Evolutionary conservation across 2,888 invertebrate genomes (phyloP).

Genomic region (Pseudanteris insignis): DNA sequence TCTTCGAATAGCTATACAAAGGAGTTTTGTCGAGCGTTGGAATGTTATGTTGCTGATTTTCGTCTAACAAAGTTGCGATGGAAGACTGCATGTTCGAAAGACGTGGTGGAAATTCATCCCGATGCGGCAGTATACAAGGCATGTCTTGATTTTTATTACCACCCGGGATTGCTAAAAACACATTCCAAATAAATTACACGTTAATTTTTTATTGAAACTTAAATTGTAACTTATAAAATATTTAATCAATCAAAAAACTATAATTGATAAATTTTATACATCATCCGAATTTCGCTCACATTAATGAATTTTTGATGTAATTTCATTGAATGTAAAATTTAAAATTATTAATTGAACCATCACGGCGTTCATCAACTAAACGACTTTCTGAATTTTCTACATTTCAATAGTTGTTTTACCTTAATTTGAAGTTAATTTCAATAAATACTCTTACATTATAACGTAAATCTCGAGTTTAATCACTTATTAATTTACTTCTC

Average conservation of each 20-base stretch:
- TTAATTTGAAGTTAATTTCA: constrained; percentile 52
- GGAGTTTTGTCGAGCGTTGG: constrained; percentile 27
- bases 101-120: constrained; percentile 25
- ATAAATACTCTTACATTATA: constrained; percentile 53
- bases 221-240: no score
- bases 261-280: no score
- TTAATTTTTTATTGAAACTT: no score
- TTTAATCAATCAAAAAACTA: no score
- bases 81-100: constrained; percentile 24
- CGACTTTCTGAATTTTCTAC: constrained; percentile 10
- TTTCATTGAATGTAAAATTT: no score
- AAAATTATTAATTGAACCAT: no score
- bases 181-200: no score
- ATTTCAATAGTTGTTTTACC: constrained; percentile 51
- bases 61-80: constrained; percentile 28
- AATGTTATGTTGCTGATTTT: constrained; percentile 31
- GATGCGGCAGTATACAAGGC: constrained; percentile 12
- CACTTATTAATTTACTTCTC: constrained; percentile 37
- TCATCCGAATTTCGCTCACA: no score
- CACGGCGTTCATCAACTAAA: no score
- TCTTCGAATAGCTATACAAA: constrained; percentile 32
- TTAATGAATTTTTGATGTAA: no score
- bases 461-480: constrained; percentile 32
- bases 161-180: constrained; percentile 12
- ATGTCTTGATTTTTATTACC: constrained; percentile 9